Conservation (phyloP, 2,113 vertebrate species). For the Vulpes ferrilata region DNA sequence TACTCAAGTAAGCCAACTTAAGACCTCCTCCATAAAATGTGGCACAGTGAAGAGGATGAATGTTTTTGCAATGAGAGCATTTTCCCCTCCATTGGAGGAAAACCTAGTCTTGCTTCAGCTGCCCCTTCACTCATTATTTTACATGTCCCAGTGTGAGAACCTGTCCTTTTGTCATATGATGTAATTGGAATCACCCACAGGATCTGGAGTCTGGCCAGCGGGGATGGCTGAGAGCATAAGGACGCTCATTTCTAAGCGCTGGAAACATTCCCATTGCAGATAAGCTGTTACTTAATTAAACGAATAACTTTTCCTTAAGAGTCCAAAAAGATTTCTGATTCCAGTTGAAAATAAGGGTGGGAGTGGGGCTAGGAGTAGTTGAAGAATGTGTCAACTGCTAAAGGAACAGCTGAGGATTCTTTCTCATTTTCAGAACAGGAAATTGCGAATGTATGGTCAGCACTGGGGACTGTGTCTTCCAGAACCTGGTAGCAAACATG, state of each 20-base stretch:
- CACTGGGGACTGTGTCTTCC: not conserved
- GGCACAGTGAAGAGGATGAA: not conserved
- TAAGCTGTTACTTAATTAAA: not conserved
- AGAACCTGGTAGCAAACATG: not conserved
- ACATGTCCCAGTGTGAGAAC: not conserved
- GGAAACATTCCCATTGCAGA: not conserved
- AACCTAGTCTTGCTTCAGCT: not conserved
- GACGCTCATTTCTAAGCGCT: not conserved
- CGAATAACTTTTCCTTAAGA: not conserved
- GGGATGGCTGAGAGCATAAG: not conserved
- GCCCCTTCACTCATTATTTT: not conserved
- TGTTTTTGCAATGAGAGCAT: not conserved
- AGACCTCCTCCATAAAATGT: not conserved
- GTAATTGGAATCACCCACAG: not conserved
- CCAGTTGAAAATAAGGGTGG: not conserved
- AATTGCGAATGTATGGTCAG: fast-evolving
- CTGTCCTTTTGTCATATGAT: not conserved
- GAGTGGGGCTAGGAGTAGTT: not conserved
- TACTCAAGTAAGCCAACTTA: not conserved
- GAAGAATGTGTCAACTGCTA: not conserved
- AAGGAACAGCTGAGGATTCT: not conserved
- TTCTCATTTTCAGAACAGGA: not conserved
- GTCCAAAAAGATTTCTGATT: not conserved
- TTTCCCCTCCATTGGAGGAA: not conserved
- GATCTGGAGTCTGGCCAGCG: not conserved